Evolutionary conservation across 2,113 vertebrate genomes (phyloP).

Genomic region (Benitochromis conjunctus): DNA sequence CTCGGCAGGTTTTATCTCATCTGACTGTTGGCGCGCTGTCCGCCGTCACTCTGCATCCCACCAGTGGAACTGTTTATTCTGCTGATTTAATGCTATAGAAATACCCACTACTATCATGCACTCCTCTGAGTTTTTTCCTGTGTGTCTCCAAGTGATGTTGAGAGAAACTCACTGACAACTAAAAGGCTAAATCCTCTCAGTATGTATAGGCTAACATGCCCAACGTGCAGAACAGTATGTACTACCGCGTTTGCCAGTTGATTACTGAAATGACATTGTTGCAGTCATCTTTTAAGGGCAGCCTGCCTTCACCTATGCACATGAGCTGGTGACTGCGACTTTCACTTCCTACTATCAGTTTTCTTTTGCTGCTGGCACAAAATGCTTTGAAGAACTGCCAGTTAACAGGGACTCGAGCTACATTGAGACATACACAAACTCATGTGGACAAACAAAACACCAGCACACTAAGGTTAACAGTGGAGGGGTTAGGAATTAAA

Average conservation of each 20-base stretch:
- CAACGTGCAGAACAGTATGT: background rate
- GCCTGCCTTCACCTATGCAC: background rate
- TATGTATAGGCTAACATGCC: background rate
- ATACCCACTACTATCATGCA: background rate
- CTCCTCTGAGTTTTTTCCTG: background rate
- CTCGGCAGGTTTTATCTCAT: background rate
- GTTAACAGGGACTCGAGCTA: background rate
- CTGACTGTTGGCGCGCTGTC: background rate
- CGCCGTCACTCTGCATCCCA: background rate
- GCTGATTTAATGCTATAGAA: background rate
- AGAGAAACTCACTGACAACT: background rate
- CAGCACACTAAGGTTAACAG: background rate
- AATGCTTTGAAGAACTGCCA: conserved; percentile 14
- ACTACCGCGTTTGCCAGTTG: background rate
- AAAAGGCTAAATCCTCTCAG: background rate
- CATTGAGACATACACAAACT: background rate
- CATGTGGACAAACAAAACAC: background rate
- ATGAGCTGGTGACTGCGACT: background rate
- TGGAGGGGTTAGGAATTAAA: background rate
- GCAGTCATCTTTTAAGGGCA: background rate
- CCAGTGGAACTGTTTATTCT: background rate
- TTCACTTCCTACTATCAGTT: background rate
- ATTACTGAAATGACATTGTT: background rate
- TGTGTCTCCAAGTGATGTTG: background rate
- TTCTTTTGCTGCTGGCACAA: conserved; percentile 8